Base-by-base conservation (phyloP, 2,888 invertebrate species). In the Coelinius sp. region DNA sequence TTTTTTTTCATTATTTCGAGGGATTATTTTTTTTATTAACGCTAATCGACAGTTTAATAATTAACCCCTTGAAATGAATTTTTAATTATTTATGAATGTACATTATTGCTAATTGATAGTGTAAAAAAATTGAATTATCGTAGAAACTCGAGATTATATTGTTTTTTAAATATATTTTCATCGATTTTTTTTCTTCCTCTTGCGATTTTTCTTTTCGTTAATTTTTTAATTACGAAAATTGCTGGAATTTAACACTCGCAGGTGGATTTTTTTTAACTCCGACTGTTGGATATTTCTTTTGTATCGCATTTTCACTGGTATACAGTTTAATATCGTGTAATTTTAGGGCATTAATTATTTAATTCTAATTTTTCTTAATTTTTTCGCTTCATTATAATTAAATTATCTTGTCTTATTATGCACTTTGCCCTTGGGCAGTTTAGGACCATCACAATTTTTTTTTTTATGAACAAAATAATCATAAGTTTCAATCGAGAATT, bases 341-440 rank as follows among this genome's bases (percentile, higher is more conserved):
- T 68, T 63, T 68, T 59, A 31, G 17, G 35, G 35, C 31, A 59
- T 31, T 59, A 17, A 24, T 64, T 70, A 67, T n/a, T 17, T 44
- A 69, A 49, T 65, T 73, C 31, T 73, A 25, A 46, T 70, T 76
- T 63, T 71, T 72, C 71, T 67, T 77, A n/a, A n/a, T 78, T 67
- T 77, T 53, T 53, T 59, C 17, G 35, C 41, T 41, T 63, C 38
- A n/a, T 80, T 80, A 80, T 75, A 62, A 78, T 80, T 77, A 77
- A 79, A 79, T 77, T 79, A 79, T 81, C 78, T 75, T 75, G 71
- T 56, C 70, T 71, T 84, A 85, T 85, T 84, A 85, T 85, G 85
- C 85, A 85, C 86, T 83, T 85, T 74, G 76, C 84, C 83, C 81
- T 75, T 79, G 73, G 80, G 80, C 82, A 82, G 79, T 75, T 84